A percentile compares a stretch with the other conserved stretches of the same genome.
Evolutionary conservation across 2,113 vertebrate species (phyloP).

Genomic region (Dicerorhinus sumatrensis): DNA sequence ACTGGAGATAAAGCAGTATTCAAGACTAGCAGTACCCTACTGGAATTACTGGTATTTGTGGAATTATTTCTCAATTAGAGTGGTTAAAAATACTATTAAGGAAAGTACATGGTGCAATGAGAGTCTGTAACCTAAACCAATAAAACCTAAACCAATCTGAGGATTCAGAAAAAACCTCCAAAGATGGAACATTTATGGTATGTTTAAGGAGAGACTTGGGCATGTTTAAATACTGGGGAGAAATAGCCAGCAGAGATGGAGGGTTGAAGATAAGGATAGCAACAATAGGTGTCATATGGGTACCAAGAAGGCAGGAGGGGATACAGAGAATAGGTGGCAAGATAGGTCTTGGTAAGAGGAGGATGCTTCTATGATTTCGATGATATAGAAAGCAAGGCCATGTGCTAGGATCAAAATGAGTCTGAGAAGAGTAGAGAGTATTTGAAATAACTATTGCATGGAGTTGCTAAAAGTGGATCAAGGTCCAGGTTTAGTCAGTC

Average conservation of each 20-base stretch:
- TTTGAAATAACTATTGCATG: not conserved
- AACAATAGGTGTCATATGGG: not conserved
- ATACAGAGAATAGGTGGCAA: not conserved
- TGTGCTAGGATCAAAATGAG: not conserved
- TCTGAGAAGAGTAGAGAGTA: not conserved
- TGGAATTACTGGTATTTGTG: not conserved
- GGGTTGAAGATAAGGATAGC: not conserved
- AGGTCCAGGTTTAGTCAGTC: not conserved
- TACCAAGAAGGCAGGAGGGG: not conserved
- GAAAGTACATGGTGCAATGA: not conserved
- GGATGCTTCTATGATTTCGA: not conserved
- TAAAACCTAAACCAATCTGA: not conserved
- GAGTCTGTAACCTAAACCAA: not conserved
- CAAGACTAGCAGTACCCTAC: not conserved
- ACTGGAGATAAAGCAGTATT: not conserved
- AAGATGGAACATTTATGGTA: not conserved
- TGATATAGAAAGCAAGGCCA: not conserved
- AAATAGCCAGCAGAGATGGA: not conserved
- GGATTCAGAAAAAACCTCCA: not conserved
- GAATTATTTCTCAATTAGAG: constrained; percentile 2
- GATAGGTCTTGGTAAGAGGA: not conserved
- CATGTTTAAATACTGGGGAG: not conserved
- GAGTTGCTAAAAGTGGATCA: not conserved
- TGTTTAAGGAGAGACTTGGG: not conserved
- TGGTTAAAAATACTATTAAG: not conserved